These are phyloP conservation scores for Rhinichthys klamathensis DNA, from an alignment of 2,113 vertebrate genomes.

Conservation along the genomic window DNA sequence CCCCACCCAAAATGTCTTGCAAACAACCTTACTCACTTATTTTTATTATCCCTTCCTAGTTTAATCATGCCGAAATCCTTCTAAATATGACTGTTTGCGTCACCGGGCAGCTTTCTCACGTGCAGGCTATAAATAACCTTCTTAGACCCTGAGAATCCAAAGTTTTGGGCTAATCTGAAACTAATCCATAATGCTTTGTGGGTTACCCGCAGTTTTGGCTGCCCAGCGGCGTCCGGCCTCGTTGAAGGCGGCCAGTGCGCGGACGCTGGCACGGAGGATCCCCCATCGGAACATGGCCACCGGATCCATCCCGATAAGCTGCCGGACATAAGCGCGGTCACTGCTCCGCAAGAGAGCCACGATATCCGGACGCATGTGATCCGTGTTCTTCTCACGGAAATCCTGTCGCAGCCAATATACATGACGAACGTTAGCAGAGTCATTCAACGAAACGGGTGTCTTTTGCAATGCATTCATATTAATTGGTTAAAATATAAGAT, in stretches of 20 bases:
- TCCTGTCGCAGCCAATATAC: slow-evolving; percentile 74
- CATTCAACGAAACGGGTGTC: neutral
- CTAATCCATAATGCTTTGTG: neutral
- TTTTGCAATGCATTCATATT: neutral
- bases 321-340: slow-evolving; percentile 88
- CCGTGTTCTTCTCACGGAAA: slow-evolving; percentile 98
- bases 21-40: neutral
- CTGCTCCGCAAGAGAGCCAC: slow-evolving; percentile 94
- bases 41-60: neutral
- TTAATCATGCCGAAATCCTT: slow-evolving; percentile 30
- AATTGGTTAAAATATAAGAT: neutral
- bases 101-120: slow-evolving; percentile 16
- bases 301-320: slow-evolving; percentile 95
- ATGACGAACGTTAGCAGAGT: neutral
- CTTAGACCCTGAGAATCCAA: neutral
- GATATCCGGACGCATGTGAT: slow-evolving; percentile 97
- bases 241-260: slow-evolving; percentile 87
- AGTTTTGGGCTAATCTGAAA: slow-evolving; percentile 27
- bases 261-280: slow-evolving; percentile 85
- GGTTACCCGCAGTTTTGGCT: slow-evolving; percentile 81
- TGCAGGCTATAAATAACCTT: slow-evolving; percentile 40
- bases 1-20: neutral
- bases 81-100: slow-evolving; percentile 27
- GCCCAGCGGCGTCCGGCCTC: slow-evolving; percentile 83
- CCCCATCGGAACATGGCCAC: slow-evolving; percentile 98